Conservation (phyloP, 2,797 vertebrate genomes). For the Taenioides sp. region DNA sequence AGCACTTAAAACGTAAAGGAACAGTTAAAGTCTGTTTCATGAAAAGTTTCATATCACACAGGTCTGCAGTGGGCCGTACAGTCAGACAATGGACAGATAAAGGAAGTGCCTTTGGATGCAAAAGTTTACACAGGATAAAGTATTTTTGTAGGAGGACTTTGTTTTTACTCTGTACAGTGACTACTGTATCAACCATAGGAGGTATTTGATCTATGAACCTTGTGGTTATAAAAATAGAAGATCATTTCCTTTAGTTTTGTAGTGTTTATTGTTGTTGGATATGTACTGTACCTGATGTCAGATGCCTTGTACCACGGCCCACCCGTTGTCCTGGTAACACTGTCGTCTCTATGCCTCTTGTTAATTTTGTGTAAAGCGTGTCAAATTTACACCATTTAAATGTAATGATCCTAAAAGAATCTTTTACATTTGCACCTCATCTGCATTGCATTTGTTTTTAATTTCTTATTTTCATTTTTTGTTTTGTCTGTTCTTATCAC, state of each 20-base stretch:
- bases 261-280: conserved; percentile 18
- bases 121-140: conserved; percentile 68
- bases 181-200: conserved; percentile 32
- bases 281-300: conserved; percentile 39
- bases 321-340: conserved; percentile 11
- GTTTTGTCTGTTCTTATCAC: background rate
- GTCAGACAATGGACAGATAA: conserved; percentile 7
- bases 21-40: background rate
- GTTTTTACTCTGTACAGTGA: conserved; percentile 56
- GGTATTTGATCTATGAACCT: conserved; percentile 40
- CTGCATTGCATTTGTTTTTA: conserved; percentile 26
- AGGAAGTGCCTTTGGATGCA: conserved; percentile 75
- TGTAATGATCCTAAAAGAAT: background rate
- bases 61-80: background rate
- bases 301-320: conserved; percentile 27
- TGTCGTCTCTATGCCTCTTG: conserved; percentile 40
- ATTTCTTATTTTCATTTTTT: conserved; percentile 14
- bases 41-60: conserved; percentile 9
- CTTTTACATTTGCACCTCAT: conserved; percentile 9
- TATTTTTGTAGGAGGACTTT: conserved; percentile 73
- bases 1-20: conserved; percentile 7
- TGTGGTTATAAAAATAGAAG: conserved; percentile 24
- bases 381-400: conserved; percentile 2
- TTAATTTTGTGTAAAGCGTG: conserved; percentile 16
- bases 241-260: conserved; percentile 24